Evolutionary conservation across 2,888 invertebrate genomes (phyloP).

Genomic region (Eupithecia vulgata): DNA sequence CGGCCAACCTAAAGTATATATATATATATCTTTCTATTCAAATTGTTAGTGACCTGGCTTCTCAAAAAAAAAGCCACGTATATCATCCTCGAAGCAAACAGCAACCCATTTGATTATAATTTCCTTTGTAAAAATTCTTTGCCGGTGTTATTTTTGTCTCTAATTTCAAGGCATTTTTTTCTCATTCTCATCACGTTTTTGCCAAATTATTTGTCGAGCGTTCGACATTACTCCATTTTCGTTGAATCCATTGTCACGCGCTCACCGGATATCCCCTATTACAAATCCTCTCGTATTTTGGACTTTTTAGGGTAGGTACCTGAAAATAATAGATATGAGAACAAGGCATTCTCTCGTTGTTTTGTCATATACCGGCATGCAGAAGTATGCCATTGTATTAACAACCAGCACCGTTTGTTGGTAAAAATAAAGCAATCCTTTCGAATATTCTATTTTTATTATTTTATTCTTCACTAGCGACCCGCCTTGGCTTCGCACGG

Average conservation of each 20-base stretch:
- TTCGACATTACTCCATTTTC: slow-evolving; percentile 20
- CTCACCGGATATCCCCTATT: slow-evolving; percentile 10
- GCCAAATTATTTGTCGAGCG: slow-evolving; percentile 20
- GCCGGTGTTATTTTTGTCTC: background rate
- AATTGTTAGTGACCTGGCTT: too few relatives aligned
- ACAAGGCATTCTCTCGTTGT: background rate
- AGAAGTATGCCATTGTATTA: too few relatives aligned
- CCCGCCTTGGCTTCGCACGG: too few relatives aligned
- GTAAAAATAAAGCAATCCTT: too few relatives aligned
- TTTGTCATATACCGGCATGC: too few relatives aligned
- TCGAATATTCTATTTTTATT: too few relatives aligned
- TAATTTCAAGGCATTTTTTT: background rate
- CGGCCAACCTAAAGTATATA: too few relatives aligned
- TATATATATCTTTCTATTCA: too few relatives aligned
- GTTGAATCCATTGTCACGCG: slow-evolving; percentile 28
- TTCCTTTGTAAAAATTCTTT: background rate
- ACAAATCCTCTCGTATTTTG: slow-evolving; percentile 6
- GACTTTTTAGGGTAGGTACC: background rate
- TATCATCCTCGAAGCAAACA: background rate
- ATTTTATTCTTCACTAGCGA: too few relatives aligned
- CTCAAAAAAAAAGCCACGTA: background rate
- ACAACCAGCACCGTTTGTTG: too few relatives aligned
- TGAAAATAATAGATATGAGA: background rate
- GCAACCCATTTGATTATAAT: background rate
- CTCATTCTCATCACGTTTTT: slow-evolving; percentile 29